Percentiles rank a stretch among this genome's conserved stretches.
phyloP scores from a whole-genome alignment of 2,888 invertebrate genomes.

The Eupithecia inturbata region DNA sequence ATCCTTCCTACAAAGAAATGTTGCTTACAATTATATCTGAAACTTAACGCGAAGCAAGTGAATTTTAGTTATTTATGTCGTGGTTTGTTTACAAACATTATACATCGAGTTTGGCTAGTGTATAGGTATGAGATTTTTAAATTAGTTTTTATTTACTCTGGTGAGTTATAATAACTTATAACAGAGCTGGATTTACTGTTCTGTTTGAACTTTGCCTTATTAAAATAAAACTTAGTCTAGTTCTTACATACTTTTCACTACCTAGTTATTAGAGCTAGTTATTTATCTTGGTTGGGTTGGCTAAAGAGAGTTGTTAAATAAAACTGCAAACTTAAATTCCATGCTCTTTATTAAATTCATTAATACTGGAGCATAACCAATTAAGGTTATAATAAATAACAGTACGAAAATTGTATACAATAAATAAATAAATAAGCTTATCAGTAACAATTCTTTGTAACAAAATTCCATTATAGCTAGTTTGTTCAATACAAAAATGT shows the following conservation, averaged over 20 bases:
- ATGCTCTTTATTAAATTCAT: conserved; percentile 76
- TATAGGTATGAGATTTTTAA: no score
- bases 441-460: conserved; percentile 67
- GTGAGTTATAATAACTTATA: not conserved
- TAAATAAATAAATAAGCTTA: conserved; percentile 78
- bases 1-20: no score
- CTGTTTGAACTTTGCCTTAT: not conserved
- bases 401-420: conserved; percentile 78
- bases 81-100: no score
- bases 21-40: no score
- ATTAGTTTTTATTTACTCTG: not conserved
- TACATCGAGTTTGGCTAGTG: no score
- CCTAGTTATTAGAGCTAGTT: not conserved
- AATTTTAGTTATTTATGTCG: no score
- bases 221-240: not conserved
- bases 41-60: no score
- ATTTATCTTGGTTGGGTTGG: not conserved
- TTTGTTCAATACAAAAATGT: conserved; percentile 58
- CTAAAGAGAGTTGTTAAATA: conserved; percentile 22
- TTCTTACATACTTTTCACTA: not conserved
- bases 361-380: conserved; percentile 77
- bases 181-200: not conserved
- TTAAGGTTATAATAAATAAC: conserved; percentile 69
- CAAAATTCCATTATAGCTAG: conserved; percentile 71
- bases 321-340: conserved; percentile 54